These are phyloP conservation scores for Hyposmocoma kahamanoa DNA, from an alignment of 1,140 invertebrate species.

Conservation along the genomic window DNA sequence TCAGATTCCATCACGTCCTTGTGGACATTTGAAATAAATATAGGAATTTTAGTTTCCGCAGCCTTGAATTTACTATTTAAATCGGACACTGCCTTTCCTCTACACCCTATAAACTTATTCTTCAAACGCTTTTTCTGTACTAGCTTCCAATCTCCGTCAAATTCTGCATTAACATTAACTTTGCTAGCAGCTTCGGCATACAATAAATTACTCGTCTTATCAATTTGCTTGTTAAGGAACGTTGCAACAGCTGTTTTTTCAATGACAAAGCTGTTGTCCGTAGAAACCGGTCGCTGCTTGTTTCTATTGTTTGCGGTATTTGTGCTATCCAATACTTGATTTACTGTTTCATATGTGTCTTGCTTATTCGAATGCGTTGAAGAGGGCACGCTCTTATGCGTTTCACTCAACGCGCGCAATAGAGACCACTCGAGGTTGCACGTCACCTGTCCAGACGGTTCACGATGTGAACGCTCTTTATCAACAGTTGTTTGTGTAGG, in stretches of 20 bases:
- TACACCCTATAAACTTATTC: background rate
- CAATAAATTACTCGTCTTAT: background rate
- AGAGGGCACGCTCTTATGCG: too few species aligned
- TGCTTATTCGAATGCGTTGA: too few species aligned
- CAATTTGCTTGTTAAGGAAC: too few species aligned
- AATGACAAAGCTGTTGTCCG: background rate
- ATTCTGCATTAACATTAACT: background rate
- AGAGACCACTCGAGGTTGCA: too few species aligned
- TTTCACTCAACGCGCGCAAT: too few species aligned
- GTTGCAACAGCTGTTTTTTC: background rate
- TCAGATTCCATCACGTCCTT: slow-evolving; percentile 15
- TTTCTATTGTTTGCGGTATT: background rate
- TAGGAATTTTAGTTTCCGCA: background rate
- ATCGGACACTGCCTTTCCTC: background rate
- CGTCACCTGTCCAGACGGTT: background rate
- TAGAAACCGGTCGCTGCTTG: background rate
- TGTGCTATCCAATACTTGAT: too few species aligned
- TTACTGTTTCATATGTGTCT: too few species aligned
- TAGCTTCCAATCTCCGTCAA: background rate
- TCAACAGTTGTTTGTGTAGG: background rate
- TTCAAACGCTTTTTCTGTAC: background rate
- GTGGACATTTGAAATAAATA: slow-evolving; percentile 14
- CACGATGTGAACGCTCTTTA: background rate
- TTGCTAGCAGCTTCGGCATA: background rate
- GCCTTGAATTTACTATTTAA: background rate